Evolutionary conservation across 2,797 vertebrate genomes (phyloP).

Genomic region (Allobates femoralis): DNA sequence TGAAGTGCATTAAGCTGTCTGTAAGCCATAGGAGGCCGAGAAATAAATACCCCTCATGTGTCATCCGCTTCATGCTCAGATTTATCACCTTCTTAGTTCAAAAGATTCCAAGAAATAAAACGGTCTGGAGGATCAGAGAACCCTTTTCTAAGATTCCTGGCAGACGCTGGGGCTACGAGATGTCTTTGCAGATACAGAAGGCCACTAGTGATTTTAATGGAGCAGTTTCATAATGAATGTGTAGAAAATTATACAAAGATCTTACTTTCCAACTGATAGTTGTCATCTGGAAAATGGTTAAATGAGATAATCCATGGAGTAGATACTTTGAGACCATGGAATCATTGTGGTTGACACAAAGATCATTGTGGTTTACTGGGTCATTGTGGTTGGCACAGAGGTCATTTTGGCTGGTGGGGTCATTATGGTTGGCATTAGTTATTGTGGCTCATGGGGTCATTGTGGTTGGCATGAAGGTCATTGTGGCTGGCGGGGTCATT

Average conservation of each 20-base stretch:
- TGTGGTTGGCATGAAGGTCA: not conserved
- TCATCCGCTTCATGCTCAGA: not conserved
- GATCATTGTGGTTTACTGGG: too few species aligned
- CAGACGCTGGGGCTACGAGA: not conserved
- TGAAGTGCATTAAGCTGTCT: not conserved
- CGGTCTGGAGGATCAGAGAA: slow-evolving; percentile 4
- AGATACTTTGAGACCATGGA: too few species aligned
- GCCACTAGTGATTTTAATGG: not conserved
- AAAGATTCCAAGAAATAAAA: slow-evolving; percentile 7
- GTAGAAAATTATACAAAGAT: too few species aligned
- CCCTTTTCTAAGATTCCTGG: slow-evolving; percentile 28
- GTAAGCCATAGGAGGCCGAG: not conserved
- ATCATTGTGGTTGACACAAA: not conserved
- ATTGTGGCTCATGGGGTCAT: too few species aligned
- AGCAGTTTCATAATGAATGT: not conserved
- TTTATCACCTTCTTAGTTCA: slow-evolving; percentile 36
- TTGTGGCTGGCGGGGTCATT: not conserved
- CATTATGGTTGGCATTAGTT: not conserved
- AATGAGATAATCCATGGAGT: too few species aligned
- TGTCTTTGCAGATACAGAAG: slow-evolving; percentile 14
- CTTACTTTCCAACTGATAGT: too few species aligned
- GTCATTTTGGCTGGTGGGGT: not conserved
- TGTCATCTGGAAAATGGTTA: too few species aligned
- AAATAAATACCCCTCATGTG: slow-evolving; percentile 11
- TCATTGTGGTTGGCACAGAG: too few species aligned